Evolutionary conservation across 2,797 vertebrate genomes (phyloP), one percentile per base, ranked within the genome.

Genomic region (Spea hammondii): DNA sequence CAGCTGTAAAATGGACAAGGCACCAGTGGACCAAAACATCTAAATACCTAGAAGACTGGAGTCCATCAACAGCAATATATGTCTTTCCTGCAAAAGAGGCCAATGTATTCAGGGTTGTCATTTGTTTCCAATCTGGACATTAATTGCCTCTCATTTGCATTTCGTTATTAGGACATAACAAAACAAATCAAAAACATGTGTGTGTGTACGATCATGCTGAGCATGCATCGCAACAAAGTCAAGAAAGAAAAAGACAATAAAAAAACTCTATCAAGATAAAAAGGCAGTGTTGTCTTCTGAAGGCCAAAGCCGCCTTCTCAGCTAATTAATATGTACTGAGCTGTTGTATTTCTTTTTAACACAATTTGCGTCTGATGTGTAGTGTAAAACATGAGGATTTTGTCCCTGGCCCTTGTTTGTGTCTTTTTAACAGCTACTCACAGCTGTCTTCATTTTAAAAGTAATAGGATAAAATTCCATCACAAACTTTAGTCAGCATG

Each of bases 381-480:
- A 86, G 83, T 90, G 91, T 89, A 88, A 88, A 92, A 91, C 93
- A 93, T 88, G 93, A 89, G 83, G 91, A 87, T 92, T 92, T 93
- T 92, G 93, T 92, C 89, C 89, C 70, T 73, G 75, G 89, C 85
- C 88, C 93, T 94, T 94, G 92, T 95, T 96, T 95, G 92, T 92
- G 90, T 95, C 92, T 93, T 90, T 90, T 91, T 91, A 93, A 93
- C 94, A 95, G 93, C 92, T 94, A 91, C 90, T 92, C 92, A 92
- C 95, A 96, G 95, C 94, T 97, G 96, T 93, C 91, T 95, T 92
- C 93, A 89, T 89, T 95, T 95, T 92, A 91, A 92, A 92, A 88
- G 90, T 93, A 93, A 92, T 89, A 89, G 92, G 93, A 94, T 94
- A 95, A 92, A 90, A 90, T 93, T 94, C 94, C 93, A 91, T 92